phyloP scores from a whole-genome alignment of 2,797 vertebrate species.

The Carcharodon carcharias region DNA sequence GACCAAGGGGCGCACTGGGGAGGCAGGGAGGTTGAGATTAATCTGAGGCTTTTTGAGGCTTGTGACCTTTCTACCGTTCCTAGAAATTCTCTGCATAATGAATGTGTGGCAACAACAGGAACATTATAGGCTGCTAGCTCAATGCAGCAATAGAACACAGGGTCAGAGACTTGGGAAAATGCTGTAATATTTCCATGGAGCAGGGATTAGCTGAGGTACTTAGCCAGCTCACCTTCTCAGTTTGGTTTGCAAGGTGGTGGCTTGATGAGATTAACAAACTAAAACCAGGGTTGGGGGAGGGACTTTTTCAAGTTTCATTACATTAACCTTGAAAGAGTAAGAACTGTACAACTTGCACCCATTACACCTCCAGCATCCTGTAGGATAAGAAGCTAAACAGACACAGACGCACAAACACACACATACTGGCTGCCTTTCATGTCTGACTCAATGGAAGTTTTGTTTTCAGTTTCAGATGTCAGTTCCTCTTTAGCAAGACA shows the following conservation, averaged over 20 bases:
- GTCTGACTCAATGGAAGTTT: conserved; percentile 14
- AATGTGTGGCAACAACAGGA: background rate
- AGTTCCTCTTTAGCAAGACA: background rate
- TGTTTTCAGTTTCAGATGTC: conserved; percentile 1
- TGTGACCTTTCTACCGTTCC: background rate
- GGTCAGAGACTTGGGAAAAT: background rate
- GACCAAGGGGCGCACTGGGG: background rate
- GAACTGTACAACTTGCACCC: background rate
- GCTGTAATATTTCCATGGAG: no score
- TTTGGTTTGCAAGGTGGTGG: background rate
- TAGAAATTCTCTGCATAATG: background rate
- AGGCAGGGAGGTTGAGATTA: background rate
- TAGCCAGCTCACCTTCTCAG: background rate
- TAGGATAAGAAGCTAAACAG: conserved; percentile 1
- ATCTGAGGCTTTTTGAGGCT: background rate
- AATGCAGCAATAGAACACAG: background rate
- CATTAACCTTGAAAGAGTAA: background rate
- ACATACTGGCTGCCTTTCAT: background rate
- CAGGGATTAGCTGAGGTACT: no score
- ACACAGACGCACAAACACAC: background rate
- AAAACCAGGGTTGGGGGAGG: background rate
- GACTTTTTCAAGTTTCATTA: background rate
- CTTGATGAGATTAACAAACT: background rate
- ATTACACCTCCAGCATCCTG: background rate
- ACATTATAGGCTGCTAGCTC: background rate